Conservation (phyloP, 2,888 invertebrate species). For the Eledone cirrhosa region DNA sequence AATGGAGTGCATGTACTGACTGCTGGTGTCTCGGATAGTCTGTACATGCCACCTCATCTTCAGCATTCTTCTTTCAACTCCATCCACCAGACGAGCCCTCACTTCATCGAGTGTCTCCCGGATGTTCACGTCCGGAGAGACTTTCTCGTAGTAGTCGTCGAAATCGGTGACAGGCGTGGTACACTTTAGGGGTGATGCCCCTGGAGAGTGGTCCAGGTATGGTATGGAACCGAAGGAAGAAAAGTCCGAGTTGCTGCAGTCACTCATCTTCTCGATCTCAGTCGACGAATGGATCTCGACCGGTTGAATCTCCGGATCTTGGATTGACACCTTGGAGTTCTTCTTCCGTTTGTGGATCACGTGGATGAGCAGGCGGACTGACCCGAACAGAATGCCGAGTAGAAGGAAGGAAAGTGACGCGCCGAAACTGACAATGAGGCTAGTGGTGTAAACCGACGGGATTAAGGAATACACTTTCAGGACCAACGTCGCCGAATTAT, state of each 20-base stretch:
- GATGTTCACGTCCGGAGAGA: constrained; percentile 43
- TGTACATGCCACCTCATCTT: constrained; percentile 52
- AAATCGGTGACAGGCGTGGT: constrained; percentile 40
- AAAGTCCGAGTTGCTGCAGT: constrained; percentile 36
- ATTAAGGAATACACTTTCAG: constrained; percentile 41
- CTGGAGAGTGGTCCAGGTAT: constrained; percentile 29
- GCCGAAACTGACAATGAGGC: constrained; percentile 47
- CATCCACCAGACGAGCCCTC: constrained; percentile 47
- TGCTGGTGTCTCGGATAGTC: constrained; percentile 42
- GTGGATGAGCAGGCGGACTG: constrained; percentile 40
- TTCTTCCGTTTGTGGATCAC: constrained; percentile 28
- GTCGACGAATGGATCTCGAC: neutral
- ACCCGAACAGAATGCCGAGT: constrained; percentile 48
- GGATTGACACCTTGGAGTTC: neutral
- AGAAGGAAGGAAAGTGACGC: constrained; percentile 41
- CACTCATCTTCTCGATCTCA: constrained; percentile 27
- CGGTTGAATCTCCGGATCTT: constrained; percentile 16
- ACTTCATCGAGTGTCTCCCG: constrained; percentile 59
- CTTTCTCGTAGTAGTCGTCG: constrained; percentile 35
- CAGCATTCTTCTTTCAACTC: constrained; percentile 55
- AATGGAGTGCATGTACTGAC: constrained; percentile 38
- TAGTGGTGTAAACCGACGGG: constrained; percentile 37
- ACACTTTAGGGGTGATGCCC: constrained; percentile 47
- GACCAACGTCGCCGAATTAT: constrained; percentile 38
- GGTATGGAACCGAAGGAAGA: constrained; percentile 30